These are phyloP conservation scores for Agrotis exclamationis DNA, from an alignment of 2,888 invertebrate genomes.

Conservation along the genomic window DNA sequence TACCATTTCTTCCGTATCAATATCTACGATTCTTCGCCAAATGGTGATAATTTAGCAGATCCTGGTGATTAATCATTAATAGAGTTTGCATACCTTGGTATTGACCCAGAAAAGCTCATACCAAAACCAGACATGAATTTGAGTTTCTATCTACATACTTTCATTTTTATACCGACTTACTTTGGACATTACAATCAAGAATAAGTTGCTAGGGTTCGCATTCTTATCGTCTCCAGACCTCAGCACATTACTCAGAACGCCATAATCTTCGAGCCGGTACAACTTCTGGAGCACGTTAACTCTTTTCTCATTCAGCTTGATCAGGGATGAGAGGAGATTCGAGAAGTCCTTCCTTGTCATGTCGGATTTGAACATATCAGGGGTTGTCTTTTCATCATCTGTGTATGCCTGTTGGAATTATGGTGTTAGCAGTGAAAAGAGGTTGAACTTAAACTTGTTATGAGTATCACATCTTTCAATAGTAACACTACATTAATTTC, in stretches of 20 bases:
- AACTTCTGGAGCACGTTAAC: slow-evolving; percentile 36
- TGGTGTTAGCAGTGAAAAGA: background rate
- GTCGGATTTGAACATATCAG: slow-evolving; percentile 38
- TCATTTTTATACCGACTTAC: slow-evolving; percentile 34
- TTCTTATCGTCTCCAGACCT: slow-evolving; percentile 18
- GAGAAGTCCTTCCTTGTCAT: slow-evolving; percentile 46
- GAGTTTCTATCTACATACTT: background rate
- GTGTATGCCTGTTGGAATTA: slow-evolving; percentile 42
- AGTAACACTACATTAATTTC: too few species aligned
- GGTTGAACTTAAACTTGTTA: too few species aligned
- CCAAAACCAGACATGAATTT: background rate
- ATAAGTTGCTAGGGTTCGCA: slow-evolving; percentile 20
- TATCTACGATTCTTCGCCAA: background rate
- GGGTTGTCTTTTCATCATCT: background rate
- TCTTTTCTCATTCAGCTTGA: slow-evolving; percentile 58
- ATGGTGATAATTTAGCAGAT: background rate
- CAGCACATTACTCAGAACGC: slow-evolving; percentile 38
- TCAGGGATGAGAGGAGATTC: slow-evolving; percentile 53
- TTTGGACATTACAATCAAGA: slow-evolving; percentile 45
- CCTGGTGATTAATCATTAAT: background rate
- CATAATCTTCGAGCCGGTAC: slow-evolving; percentile 42
- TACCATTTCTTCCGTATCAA: background rate
- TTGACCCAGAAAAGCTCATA: background rate
- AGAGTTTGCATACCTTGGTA: background rate
- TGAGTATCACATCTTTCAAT: too few species aligned